Conservation (phyloP, 2,113 vertebrate species). For the Ceuthmochares aereus region DNA sequence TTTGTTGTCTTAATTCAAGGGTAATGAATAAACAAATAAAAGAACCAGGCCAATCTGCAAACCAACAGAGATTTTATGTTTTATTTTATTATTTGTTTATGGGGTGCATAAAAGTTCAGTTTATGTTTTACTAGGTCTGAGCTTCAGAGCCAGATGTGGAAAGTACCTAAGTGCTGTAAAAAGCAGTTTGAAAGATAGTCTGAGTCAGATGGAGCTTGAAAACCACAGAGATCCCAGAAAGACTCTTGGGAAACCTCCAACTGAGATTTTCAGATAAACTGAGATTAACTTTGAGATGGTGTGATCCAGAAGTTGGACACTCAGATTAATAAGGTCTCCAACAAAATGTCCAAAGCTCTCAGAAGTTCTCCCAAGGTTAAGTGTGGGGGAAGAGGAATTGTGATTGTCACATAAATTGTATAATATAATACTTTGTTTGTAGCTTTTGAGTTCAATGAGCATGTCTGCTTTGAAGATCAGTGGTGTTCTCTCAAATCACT, state of each 20-base stretch:
- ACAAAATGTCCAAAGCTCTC: neutral
- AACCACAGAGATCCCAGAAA: slow-evolving; percentile 11
- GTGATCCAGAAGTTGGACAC: neutral
- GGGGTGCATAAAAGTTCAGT: slow-evolving; percentile 60
- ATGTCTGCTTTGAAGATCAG: neutral
- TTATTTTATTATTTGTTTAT: slow-evolving; percentile 58
- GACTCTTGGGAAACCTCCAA: slow-evolving; percentile 37
- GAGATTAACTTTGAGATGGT: neutral
- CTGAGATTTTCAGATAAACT: slow-evolving; percentile 54
- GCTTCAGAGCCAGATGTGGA: slow-evolving; percentile 49
- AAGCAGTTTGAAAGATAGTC: slow-evolving; percentile 18
- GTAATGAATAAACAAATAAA: slow-evolving; percentile 25
- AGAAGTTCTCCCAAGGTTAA: slow-evolving; percentile 40
- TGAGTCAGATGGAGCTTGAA: neutral
- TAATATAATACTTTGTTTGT: neutral
- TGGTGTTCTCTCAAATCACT: neutral
- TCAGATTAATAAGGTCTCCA: neutral
- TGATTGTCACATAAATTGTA: neutral
- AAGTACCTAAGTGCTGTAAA: slow-evolving; percentile 62
- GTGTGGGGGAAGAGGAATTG: neutral
- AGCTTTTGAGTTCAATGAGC: neutral
- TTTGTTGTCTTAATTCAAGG: neutral
- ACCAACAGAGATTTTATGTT: slow-evolving; percentile 16
- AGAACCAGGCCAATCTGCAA: slow-evolving; percentile 10
- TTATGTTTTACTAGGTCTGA: slow-evolving; percentile 39